phyloP scores from a whole-genome alignment of 2,797 vertebrate genomes.

The Chloroceryle amazona region DNA sequence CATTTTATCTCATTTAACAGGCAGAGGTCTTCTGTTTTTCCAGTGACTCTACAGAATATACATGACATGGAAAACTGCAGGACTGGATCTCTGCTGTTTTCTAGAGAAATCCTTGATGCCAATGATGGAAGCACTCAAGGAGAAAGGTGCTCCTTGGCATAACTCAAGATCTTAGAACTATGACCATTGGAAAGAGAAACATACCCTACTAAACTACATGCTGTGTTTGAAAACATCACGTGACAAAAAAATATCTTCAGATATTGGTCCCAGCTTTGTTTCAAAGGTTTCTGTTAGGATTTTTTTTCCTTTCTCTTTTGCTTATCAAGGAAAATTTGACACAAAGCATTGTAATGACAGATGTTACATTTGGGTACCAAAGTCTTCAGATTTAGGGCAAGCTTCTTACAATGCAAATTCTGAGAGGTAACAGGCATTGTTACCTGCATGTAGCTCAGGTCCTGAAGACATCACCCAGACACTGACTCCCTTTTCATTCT shows the following conservation, averaged over 20 bases:
- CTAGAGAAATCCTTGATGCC: background rate
- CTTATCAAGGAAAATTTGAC: background rate
- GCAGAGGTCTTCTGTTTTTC: background rate
- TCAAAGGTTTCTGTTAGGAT: background rate
- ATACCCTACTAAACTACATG: background rate
- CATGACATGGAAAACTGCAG: background rate
- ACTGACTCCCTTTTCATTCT: background rate
- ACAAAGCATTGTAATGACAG: background rate
- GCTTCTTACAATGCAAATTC: background rate
- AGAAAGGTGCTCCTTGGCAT: background rate
- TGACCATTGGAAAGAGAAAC: background rate
- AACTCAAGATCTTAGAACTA: background rate
- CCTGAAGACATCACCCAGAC: background rate
- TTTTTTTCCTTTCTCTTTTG: background rate
- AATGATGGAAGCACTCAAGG: background rate
- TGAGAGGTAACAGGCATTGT: rapidly evolving
- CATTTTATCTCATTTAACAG: background rate
- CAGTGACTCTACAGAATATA: background rate
- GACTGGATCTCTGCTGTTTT: background rate
- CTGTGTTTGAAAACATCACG: background rate
- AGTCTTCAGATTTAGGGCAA: background rate
- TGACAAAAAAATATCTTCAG: background rate
- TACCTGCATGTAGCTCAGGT: background rate
- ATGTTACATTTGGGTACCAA: too few species aligned
- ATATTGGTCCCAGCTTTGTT: background rate